A percentile compares a stretch with the other conserved stretches of the same genome.
phyloP scores from a whole-genome alignment of 2,113 vertebrate genomes.

The Dolichotis patagonum region DNA sequence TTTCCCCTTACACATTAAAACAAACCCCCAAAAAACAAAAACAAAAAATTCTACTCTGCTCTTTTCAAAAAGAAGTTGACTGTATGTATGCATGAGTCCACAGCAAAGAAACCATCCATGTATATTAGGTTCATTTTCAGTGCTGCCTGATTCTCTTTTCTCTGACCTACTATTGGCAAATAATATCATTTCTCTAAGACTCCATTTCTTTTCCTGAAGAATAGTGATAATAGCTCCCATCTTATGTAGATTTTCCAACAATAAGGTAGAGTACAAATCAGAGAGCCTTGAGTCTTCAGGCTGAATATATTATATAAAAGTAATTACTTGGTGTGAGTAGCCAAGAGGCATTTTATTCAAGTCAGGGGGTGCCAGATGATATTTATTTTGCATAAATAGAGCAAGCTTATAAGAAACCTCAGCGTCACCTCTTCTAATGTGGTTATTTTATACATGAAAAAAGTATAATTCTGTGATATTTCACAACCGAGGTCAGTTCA shows the following conservation, averaged over 20 bases:
- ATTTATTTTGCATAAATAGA: conserved; percentile 62
- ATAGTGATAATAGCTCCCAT: background rate
- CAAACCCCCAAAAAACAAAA: background rate
- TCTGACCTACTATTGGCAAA: conserved; percentile 8
- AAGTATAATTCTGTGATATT: background rate
- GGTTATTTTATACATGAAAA: conserved; percentile 40
- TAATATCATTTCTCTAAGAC: background rate
- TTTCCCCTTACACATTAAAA: background rate
- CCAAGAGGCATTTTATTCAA: conserved; percentile 40
- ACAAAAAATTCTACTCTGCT: too few relatives aligned
- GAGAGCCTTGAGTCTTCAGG: background rate
- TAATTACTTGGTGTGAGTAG: conserved; percentile 42
- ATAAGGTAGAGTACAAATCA: conserved; percentile 10
- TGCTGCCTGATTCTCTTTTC: background rate
- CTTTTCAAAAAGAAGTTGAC: too few relatives aligned
- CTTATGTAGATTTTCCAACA: conserved; percentile 47
- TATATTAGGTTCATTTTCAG: background rate
- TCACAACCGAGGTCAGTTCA: background rate
- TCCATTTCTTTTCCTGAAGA: conserved; percentile 40
- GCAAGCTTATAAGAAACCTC: background rate
- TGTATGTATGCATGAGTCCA: too few relatives aligned
- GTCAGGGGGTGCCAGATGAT: background rate
- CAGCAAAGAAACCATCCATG: background rate
- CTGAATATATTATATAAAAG: conserved; percentile 48
- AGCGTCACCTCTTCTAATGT: background rate